phyloP scores from a whole-genome alignment of 2,113 vertebrate species.

The Rhea pennata region DNA sequence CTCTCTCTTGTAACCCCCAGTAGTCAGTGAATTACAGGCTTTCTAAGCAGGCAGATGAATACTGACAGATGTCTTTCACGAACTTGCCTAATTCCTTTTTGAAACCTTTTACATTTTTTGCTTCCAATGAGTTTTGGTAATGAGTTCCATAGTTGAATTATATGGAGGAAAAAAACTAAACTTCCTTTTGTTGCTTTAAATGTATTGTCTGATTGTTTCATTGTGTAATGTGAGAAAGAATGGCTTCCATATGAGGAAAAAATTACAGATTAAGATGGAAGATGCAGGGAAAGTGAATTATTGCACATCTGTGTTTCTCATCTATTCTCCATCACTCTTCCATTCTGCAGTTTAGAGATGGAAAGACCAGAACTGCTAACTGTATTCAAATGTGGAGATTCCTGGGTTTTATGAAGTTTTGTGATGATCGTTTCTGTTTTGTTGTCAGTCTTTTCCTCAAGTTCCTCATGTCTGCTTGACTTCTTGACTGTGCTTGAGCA shows the following conservation, averaged over 20 bases:
- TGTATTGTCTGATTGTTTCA: background rate
- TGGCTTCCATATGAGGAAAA: background rate
- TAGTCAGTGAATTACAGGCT: background rate
- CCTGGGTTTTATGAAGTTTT: background rate
- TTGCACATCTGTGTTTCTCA: background rate
- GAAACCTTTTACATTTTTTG: background rate
- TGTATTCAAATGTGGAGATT: background rate
- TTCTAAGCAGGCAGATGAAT: background rate
- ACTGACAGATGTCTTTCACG: background rate
- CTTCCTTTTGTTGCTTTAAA: constrained; percentile 21
- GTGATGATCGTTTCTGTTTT: background rate
- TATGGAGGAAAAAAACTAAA: background rate
- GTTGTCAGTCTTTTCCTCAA: background rate
- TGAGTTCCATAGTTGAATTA: background rate
- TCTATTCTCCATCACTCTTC: background rate
- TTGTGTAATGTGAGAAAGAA: background rate
- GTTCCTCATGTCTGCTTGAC: background rate
- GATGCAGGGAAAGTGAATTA: background rate
- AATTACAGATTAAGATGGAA: background rate
- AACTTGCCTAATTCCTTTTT: background rate
- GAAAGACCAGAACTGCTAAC: background rate
- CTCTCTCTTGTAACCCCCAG: background rate
- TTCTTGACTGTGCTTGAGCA: background rate
- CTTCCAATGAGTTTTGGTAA: background rate
- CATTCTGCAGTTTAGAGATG: background rate